Evolutionary conservation across 2,888 invertebrate genomes (phyloP), one percentile per base, ranked within the genome.

Genomic region (Aleiodes testaceus): DNA sequence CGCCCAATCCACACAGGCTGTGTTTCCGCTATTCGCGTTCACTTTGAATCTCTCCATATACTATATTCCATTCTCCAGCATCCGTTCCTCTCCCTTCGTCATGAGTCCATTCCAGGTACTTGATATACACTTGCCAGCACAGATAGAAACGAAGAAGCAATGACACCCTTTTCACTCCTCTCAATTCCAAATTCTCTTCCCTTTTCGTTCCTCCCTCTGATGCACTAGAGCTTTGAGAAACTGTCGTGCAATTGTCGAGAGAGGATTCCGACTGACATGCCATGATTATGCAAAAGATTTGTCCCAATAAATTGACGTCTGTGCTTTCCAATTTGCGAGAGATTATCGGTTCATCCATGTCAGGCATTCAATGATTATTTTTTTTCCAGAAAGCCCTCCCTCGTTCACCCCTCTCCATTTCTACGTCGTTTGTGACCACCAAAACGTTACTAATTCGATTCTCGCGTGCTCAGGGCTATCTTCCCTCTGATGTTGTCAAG

Each of bases 361-460:
- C n/a, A n/a, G n/a, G n/a, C n/a, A n/a, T n/a, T n/a, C n/a, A n/a
- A n/a, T n/a, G n/a, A n/a, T n/a, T n/a, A n/a, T n/a, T n/a, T n/a
- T n/a, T 59, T 14, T 36, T 42, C 16, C 14, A 7, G 16, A 36
- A 16, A 18, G 11, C 36, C 36, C 7, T 36, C 7, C 7, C 6
- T 36, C 9, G 6, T 36, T 6, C 4, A 36, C 7, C 36, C 36
- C 9, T 36, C 9, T 36, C 7, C 36, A 36, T 59, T 42, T 59
- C 59, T 59, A 36, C 45, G 14, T 20, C 22, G 63, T 20, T 63
- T 63, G 63, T 63, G 50, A 66, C 63, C 53, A 78, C 74, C 75
- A 78, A 79, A 80, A 83, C 81, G 80, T 82, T 76, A 80, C 81
- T 84, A 83, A 84, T 83, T 79, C 78, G 81, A 81, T 81, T 81